phyloP scores from a whole-genome alignment of 2,113 vertebrate genomes.

The Syrmaticus mikado region DNA sequence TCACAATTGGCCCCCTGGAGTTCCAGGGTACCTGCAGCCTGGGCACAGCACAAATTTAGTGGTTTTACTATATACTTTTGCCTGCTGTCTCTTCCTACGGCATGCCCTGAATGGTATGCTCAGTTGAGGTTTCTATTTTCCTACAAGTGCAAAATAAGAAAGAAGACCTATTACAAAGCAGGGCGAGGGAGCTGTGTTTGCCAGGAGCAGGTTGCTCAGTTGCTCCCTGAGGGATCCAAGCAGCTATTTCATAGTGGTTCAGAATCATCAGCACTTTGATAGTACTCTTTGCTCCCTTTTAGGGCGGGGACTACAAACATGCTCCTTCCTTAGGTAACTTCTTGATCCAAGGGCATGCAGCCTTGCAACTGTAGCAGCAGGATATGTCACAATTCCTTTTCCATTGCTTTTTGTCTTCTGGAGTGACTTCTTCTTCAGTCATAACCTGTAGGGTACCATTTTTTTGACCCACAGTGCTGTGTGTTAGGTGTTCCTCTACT shows the following conservation, averaged over 20 bases:
- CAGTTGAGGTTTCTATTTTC: not conserved
- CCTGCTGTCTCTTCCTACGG: not conserved
- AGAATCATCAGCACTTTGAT: not conserved
- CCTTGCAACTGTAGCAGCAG: not conserved
- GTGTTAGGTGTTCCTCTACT: not conserved
- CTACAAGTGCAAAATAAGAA: not conserved
- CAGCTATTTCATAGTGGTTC: not conserved
- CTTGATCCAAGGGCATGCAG: not conserved
- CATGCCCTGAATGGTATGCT: not conserved
- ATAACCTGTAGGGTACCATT: not conserved
- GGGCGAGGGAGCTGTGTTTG: not conserved
- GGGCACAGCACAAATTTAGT: not conserved
- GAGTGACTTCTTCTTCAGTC: not conserved
- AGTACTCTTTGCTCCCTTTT: not conserved
- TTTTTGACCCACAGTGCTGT: not conserved
- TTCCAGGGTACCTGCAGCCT: not conserved
- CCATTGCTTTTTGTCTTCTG: not conserved
- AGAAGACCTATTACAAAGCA: not conserved
- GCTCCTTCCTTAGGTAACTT: not conserved
- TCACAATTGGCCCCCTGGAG: not conserved
- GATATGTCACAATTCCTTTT: not conserved
- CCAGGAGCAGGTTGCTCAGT: not conserved
- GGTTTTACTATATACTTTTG: not conserved
- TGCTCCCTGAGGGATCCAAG: not conserved
- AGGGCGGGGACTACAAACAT: not conserved